phyloP scores from a whole-genome alignment of 2,113 vertebrate genomes.

The Tor tambroides region DNA sequence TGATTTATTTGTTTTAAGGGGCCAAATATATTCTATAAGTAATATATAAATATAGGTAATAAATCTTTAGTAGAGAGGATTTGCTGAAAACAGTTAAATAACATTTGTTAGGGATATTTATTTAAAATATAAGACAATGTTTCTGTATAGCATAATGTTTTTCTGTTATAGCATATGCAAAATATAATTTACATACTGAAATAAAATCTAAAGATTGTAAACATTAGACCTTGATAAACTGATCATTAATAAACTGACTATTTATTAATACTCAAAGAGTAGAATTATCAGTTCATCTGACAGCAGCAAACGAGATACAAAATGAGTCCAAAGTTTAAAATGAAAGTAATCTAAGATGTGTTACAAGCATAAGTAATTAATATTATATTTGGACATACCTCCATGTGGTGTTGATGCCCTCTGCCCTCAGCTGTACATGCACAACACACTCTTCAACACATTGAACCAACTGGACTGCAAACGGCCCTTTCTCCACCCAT shows the following conservation, averaged over 20 bases:
- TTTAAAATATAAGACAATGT: background rate
- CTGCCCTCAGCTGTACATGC: conserved; percentile 16
- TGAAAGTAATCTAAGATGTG: background rate
- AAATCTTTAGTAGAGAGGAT: background rate
- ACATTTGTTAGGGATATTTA: background rate
- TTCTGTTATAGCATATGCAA: background rate
- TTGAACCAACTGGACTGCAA: conserved; percentile 1
- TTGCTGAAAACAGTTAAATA: background rate
- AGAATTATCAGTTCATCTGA: background rate
- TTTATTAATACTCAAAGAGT: background rate
- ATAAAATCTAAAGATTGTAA: background rate
- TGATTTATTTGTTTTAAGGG: background rate
- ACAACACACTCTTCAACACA: conserved; percentile 28
- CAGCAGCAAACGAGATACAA: background rate
- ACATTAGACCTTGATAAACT: background rate
- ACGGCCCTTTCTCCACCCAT: conserved; percentile 22
- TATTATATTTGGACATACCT: background rate
- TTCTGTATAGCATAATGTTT: background rate
- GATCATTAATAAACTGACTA: background rate
- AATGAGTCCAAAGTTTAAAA: background rate
- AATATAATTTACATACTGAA: background rate
- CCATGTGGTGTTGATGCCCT: background rate
- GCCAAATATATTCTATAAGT: background rate
- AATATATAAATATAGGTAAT: background rate
- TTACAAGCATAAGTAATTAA: background rate